Percentiles rank a stretch among this genome's conserved stretches.
These are phyloP conservation scores for Aphodius sticticus DNA, from an alignment of 2,888 invertebrate genomes.

Conservation along the genomic window DNA sequence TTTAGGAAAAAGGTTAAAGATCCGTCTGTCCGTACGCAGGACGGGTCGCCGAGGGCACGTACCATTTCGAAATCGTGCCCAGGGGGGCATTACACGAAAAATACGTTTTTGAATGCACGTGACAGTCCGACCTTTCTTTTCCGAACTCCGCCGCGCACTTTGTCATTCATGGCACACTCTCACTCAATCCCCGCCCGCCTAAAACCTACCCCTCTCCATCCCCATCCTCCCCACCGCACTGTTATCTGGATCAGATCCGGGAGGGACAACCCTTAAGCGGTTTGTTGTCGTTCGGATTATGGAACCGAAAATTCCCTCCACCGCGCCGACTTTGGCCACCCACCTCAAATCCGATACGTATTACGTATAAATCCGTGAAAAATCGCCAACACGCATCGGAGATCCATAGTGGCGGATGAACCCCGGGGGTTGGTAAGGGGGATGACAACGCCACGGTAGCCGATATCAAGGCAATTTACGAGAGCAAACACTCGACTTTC, in stretches of 20 bases:
- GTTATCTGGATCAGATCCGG: conserved; percentile 13
- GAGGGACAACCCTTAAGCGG: conserved; percentile 29
- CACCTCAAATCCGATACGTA: conserved; percentile 18
- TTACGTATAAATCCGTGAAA: conserved; percentile 24
- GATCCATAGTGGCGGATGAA: not conserved
- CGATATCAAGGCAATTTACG: too few relatives aligned
- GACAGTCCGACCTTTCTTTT: conserved; percentile 7
- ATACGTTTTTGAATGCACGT: conserved; percentile 16
- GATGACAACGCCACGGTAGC: not conserved
- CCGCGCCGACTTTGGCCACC: conserved; percentile 13
- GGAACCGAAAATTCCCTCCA: conserved; percentile 16
- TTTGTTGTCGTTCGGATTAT: conserved; percentile 38
- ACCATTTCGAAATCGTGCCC: conserved; percentile 4
- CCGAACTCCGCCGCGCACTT: conserved; percentile 14
- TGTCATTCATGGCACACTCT: conserved; percentile 22
- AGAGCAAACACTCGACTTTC: too few relatives aligned
- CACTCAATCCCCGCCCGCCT: not conserved
- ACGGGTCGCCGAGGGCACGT: not conserved
- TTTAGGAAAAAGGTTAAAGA: conserved; percentile 4
- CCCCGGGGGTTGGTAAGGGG: not conserved
- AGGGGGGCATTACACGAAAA: conserved; percentile 7
- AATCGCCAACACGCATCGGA: conserved; percentile 9
- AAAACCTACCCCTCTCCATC: not conserved
- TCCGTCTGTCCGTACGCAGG: not conserved
- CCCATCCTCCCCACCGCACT: not conserved